phyloP scores from a whole-genome alignment of 1,140 invertebrate species.

The Leptonema lineaticorne region DNA sequence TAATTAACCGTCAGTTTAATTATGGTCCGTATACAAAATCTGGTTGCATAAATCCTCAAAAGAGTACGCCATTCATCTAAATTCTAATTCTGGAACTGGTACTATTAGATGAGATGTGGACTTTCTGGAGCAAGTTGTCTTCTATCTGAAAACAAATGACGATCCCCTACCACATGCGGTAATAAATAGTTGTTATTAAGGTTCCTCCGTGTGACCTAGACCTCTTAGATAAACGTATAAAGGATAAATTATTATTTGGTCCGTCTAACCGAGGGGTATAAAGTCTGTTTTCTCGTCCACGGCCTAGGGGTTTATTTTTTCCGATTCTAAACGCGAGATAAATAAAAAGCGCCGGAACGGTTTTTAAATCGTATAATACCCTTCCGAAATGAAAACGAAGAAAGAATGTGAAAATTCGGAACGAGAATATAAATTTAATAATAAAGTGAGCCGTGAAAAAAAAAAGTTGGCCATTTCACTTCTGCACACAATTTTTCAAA shows the following conservation, averaged over 20 bases:
- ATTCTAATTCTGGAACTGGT: slow-evolving; percentile 14
- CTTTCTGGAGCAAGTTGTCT: slow-evolving; percentile 21
- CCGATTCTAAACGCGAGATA: no score
- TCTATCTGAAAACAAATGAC: slow-evolving; percentile 24
- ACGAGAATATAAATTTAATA: background rate
- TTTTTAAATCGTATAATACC: no score
- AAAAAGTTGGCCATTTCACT: background rate
- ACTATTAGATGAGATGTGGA: slow-evolving; percentile 18
- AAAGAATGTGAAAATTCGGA: background rate
- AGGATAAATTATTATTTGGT: slow-evolving; percentile 24
- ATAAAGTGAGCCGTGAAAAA: no score
- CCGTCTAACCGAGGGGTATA: background rate
- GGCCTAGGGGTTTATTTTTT: no score
- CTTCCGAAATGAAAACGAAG: background rate
- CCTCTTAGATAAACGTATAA: slow-evolving; percentile 26
- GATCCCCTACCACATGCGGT: slow-evolving; percentile 20
- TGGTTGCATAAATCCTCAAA: background rate
- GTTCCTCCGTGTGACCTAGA: slow-evolving; percentile 24
- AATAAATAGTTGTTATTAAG: slow-evolving; percentile 30
- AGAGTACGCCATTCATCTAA: slow-evolving; percentile 8
- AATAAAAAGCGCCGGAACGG: no score
- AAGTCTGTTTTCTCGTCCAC: no score
- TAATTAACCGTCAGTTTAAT: background rate
- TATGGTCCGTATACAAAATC: background rate
- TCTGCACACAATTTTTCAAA: background rate